Base-by-base conservation (phyloP, 2,888 invertebrate species). In the Apomyelois bistriatella region DNA sequence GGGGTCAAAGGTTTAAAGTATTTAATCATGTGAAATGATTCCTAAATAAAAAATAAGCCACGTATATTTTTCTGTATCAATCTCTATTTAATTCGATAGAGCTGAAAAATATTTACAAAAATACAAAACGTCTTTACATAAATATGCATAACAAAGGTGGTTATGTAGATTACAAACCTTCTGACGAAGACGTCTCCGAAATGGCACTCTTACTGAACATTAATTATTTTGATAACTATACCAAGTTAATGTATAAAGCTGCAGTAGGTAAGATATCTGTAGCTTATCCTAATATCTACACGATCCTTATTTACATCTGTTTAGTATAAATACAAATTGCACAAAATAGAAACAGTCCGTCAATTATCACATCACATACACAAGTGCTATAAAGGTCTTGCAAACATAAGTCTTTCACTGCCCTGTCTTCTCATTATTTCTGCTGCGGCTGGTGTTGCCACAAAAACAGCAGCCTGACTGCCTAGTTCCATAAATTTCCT, bases 361-460 rank as follows among this genome's bases (percentile, higher is more conserved):
- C 15, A n/a, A 38, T 22, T 57, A 57, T 54, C 54, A 57, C 54
- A 54, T 55, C 40, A 53, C 40, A 52, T 17, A 22, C 28, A 48
- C 36, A 32, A 41, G 42, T 53, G 68, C 71, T 78, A 78, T 74
- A 78, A 76, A 35, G 82, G 86, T 65, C 88, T 79, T 0, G 90
- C 82, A 55, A 89, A 86, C 82, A 89, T 76, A 0, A 90, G 64
- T 53, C 88, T 68, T 32, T 90, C 90, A 54, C 83, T 86, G 3
- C 86, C 89, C 54, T 89, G 90, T 42, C 90, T 67, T 56, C 89
- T 74, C 82, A 90, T 85, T 16, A 89, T 79, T 54, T 89, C 89
- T 0, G 88, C 86, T 0, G 90, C 79, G 0, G 86, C 87, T 0
- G 90, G 89, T 0, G 84, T 83, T 0, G 87, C 81, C 0, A 88